A percentile compares a stretch with the other conserved stretches of the same genome.
Evolutionary conservation across 2,888 invertebrate genomes (phyloP).

Genomic region (Phyllotreta striolata): DNA sequence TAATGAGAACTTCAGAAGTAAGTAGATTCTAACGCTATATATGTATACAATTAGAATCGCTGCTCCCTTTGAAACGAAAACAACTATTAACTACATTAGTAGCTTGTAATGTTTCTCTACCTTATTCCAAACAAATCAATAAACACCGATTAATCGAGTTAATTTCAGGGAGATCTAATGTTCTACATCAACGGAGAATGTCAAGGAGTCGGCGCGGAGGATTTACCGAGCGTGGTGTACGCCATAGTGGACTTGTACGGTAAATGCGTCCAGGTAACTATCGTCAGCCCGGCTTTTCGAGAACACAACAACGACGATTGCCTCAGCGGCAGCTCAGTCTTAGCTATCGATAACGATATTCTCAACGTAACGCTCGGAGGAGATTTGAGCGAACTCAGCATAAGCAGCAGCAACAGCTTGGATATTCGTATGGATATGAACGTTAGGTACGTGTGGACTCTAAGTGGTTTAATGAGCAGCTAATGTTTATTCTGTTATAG

Average conservation of each 20-base stretch:
- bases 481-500: constrained; percentile 42
- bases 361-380: constrained; percentile 60
- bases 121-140: constrained; percentile 16
- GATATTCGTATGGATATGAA: constrained; percentile 62
- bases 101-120: not conserved
- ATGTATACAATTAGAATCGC: not conserved
- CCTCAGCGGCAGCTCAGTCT: constrained; percentile 60
- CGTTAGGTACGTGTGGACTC: constrained; percentile 56
- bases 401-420: constrained; percentile 61
- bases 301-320: constrained; percentile 63
- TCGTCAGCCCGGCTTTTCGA: constrained; percentile 60
- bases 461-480: constrained; percentile 1
- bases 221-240: constrained; percentile 75
- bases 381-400: constrained; percentile 60
- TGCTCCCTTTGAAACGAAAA: too few species aligned
- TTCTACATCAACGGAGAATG: constrained; percentile 90
- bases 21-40: constrained; percentile 8
- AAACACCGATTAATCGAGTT: too few species aligned
- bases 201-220: constrained; percentile 85
- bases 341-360: constrained; percentile 61
- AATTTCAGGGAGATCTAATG: constrained; percentile 76
- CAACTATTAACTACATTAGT: too few species aligned
- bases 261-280: constrained; percentile 81
- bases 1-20: constrained; percentile 82
- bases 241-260: constrained; percentile 85